Percentiles rank a stretch among this genome's conserved stretches.
phyloP scores from a whole-genome alignment of 2,888 invertebrate species.

The Epistrophe eligans region DNA sequence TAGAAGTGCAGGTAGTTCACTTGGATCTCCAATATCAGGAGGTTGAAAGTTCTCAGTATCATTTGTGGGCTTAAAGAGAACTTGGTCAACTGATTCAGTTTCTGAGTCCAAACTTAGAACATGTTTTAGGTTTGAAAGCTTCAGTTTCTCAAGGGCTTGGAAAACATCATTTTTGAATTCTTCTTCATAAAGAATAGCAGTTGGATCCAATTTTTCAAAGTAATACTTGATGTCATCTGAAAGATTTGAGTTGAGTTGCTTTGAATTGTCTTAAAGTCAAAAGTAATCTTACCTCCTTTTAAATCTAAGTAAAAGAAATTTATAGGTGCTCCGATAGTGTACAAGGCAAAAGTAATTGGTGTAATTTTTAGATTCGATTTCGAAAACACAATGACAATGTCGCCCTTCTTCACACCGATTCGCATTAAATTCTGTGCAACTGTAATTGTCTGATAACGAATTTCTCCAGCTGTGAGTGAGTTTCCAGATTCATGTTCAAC shows the following conservation, averaged over 20 bases:
- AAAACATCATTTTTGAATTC: constrained; percentile 43
- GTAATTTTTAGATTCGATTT: constrained; percentile 61
- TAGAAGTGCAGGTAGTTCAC: constrained; percentile 52
- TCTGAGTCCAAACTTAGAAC: constrained; percentile 25
- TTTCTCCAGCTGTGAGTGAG: constrained; percentile 38
- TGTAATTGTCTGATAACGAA: constrained; percentile 54
- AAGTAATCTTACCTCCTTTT: constrained; percentile 58
- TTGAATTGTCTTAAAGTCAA: too few species aligned
- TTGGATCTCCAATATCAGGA: constrained; percentile 61
- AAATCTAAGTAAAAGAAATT: constrained; percentile 76
- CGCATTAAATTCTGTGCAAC: constrained; percentile 53
- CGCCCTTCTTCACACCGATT: constrained; percentile 68
- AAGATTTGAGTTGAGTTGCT: neutral
- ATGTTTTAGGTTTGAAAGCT: constrained; percentile 52
- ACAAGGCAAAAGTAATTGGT: constrained; percentile 71
- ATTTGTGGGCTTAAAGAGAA: constrained; percentile 6
- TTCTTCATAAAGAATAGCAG: constrained; percentile 72
- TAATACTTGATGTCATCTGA: constrained; percentile 12
- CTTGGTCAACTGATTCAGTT: constrained; percentile 10
- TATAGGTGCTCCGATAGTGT: constrained; percentile 70
- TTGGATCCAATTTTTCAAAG: constrained; percentile 25
- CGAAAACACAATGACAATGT: constrained; percentile 71
- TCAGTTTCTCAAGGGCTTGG: constrained; percentile 37
- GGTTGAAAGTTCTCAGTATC: constrained; percentile 32
- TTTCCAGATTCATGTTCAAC: constrained; percentile 51